These are phyloP conservation scores for Mustela lutreola DNA, from an alignment of 2,113 vertebrate species.

Conservation along the genomic window DNA sequence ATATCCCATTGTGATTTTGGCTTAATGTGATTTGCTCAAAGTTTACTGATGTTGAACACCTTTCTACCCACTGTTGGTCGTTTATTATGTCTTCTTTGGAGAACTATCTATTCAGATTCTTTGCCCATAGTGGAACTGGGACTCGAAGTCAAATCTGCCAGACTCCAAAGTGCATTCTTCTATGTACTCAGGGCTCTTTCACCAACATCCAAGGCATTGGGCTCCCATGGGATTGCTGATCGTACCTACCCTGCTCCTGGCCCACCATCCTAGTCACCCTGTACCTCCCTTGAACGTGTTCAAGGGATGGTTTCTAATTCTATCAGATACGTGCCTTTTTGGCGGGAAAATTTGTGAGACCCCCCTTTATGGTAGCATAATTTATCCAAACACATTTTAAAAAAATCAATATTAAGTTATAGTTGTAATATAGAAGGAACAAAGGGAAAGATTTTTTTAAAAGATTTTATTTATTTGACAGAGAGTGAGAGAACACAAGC, in stretches of 20 bases:
- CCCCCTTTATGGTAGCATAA: background rate
- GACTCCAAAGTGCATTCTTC: background rate
- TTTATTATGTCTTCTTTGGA: background rate
- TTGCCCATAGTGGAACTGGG: background rate
- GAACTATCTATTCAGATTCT: background rate
- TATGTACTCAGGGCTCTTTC: background rate
- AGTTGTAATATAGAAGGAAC: background rate
- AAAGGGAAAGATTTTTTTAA: background rate
- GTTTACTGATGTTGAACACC: background rate
- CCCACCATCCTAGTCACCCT: background rate
- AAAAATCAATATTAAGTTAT: background rate
- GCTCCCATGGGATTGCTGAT: background rate
- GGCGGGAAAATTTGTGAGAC: background rate
- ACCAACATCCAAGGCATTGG: background rate
- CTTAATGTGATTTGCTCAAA: background rate
- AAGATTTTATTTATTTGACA: background rate
- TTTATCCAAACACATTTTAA: background rate
- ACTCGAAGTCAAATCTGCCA: background rate
- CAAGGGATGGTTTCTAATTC: background rate
- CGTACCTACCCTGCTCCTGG: background rate
- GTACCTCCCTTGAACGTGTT: background rate
- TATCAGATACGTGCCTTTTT: background rate
- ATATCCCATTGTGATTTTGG: background rate
- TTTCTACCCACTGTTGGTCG: background rate
- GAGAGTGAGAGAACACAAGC: too few relatives aligned